phyloP scores from a whole-genome alignment of 2,888 invertebrate genomes.

The Diadegma fenestrale region DNA sequence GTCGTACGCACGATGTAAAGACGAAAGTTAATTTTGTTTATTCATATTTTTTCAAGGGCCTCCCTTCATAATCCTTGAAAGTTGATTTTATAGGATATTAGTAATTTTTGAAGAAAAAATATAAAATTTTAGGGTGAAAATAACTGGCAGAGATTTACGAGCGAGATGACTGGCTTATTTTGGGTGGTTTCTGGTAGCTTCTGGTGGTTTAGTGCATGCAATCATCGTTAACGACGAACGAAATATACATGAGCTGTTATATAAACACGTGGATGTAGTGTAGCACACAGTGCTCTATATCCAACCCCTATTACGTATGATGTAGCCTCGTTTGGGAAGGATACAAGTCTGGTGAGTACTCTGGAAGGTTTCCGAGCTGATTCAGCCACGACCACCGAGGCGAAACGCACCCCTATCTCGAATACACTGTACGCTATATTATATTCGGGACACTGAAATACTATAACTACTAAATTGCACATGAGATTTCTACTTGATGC shows the following conservation, averaged over 20 bases:
- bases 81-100: not conserved
- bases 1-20: too few species aligned
- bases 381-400: slow-evolving; percentile 79
- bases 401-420: slow-evolving; percentile 76
- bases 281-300: slow-evolving; percentile 30
- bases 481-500: slow-evolving; percentile 20
- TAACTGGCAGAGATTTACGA: slow-evolving; percentile 16
- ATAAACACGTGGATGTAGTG: slow-evolving; percentile 30
- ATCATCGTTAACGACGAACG: slow-evolving; percentile 67
- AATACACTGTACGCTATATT: slow-evolving; percentile 19
- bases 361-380: slow-evolving; percentile 80
- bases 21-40: not conserved
- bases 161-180: slow-evolving; percentile 23
- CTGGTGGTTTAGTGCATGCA: slow-evolving; percentile 54
- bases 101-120: not conserved
- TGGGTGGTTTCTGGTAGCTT: slow-evolving; percentile 4
- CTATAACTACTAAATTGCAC: slow-evolving; percentile 37
- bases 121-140: not conserved
- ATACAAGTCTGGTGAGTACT: slow-evolving; percentile 24
- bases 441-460: slow-evolving; percentile 37
- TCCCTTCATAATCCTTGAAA: not conserved
- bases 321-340: slow-evolving; percentile 74
- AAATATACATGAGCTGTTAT: slow-evolving; percentile 48
- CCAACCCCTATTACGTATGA: slow-evolving; percentile 73
- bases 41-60: not conserved